These are phyloP conservation scores for Aleiodes testaceus DNA, from an alignment of 2,888 invertebrate species.

Conservation along the genomic window DNA sequence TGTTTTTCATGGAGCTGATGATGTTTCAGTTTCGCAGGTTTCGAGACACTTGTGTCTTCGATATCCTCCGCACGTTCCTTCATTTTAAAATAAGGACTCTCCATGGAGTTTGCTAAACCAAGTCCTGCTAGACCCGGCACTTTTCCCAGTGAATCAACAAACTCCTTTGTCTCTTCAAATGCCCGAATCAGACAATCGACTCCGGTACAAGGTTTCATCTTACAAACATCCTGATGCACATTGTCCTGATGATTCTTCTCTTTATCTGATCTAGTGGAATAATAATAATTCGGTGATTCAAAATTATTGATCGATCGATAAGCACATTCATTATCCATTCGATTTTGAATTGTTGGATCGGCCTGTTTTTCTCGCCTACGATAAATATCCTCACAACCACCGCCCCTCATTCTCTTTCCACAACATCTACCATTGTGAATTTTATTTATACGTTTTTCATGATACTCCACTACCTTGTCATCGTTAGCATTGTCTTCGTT, in stretches of 20 bases:
- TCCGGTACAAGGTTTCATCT: constrained; percentile 57
- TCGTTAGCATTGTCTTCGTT: constrained; percentile 45
- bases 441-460: too few species aligned
- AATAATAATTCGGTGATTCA: not conserved
- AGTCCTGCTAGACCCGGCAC: constrained; percentile 63
- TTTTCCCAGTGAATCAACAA: constrained; percentile 64
- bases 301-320: not conserved
- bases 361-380: constrained; percentile 11
- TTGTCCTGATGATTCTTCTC: not conserved
- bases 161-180: constrained; percentile 64
- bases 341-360: not conserved
- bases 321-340: not conserved
- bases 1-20: not conserved
- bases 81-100: constrained; percentile 65
- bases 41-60: constrained; percentile 53
- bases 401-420: constrained; percentile 57
- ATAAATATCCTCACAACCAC: constrained; percentile 50
- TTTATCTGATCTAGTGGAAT: not conserved
- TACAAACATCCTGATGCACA: constrained; percentile 40
- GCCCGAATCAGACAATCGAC: constrained; percentile 62
- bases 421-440: constrained; percentile 1
- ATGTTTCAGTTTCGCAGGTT: constrained; percentile 52
- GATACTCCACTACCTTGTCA: constrained; percentile 41
- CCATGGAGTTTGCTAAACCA: constrained; percentile 63
- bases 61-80: constrained; percentile 41